Conservation (phyloP, 2,797 vertebrate genomes). For the Mareca strepera region DNA sequence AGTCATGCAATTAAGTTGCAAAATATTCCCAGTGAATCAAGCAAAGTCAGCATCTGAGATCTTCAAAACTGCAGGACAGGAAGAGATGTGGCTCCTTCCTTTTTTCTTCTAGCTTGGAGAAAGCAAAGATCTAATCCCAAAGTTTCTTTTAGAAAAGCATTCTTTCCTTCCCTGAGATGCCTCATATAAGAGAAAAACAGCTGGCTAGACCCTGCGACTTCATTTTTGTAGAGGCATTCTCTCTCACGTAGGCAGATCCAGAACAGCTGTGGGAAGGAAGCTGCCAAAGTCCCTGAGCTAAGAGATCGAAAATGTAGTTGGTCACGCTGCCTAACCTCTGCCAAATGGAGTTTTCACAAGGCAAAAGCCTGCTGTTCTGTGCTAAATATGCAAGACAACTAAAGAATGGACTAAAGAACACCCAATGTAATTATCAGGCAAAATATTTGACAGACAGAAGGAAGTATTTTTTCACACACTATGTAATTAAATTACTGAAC, state of each 20-base stretch:
- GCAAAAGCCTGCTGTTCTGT: not conserved
- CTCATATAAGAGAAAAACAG: not conserved
- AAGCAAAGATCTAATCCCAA: not conserved
- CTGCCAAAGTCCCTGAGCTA: not conserved
- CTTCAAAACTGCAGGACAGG: not conserved
- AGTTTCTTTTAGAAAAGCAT: not conserved
- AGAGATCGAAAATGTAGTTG: not conserved
- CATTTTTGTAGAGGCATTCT: not conserved
- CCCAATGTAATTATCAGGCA: conserved; percentile 18
- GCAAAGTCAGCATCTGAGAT: not conserved
- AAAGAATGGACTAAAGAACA: conserved; percentile 1
- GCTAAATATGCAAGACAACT: not conserved
- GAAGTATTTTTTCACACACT: conserved; percentile 51
- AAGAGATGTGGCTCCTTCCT: not conserved
- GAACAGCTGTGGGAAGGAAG: conserved; percentile 43
- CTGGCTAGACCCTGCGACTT: not conserved
- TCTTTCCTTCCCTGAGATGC: not conserved
- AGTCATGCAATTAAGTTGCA: not conserved
- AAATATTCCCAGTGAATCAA: not conserved
- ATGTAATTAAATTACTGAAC: not conserved
- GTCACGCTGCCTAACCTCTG: not conserved
- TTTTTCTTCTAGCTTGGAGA: not conserved
- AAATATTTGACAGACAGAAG: not conserved
- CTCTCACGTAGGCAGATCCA: not conserved
- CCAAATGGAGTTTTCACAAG: not conserved